Evolutionary conservation across 2,113 vertebrate genomes (phyloP), one percentile per base, ranked within the genome.

Genomic region (Argyrosomus japonicus): DNA sequence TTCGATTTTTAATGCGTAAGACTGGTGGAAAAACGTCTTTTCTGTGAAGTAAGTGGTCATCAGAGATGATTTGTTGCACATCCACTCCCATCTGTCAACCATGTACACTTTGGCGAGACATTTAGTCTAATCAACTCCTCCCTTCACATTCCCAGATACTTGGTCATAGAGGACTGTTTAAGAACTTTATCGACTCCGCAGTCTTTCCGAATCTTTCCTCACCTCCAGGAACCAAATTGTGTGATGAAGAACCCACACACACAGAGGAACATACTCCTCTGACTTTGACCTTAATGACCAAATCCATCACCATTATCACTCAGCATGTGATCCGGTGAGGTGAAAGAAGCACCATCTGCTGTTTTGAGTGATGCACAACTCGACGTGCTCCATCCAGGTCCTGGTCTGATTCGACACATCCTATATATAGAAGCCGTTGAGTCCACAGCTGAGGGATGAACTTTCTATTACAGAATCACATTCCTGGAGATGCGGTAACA

Each of bases 121-220:
- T 62, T 47, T 25, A 50, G 82, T 78, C 50, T 79, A 85, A 91
- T 91, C 89, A 75, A 6, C 19, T 84, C 80, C 77, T 89, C 68
- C 85, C 75, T 57, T 70, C 68, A 40, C 86, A 81, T 92, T 90
- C 82, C 88, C 70, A 45, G 14, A 78, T 60, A 50, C 68, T 78
- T 68, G 57, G 75, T 89, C 87, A 90, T 47, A 43, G 68, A 45
- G 36, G 62, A 50, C 23, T 56, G 40, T 68, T 82, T 14, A 75
- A 77, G 58, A 83, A 63, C 25, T 73, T 74, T 58, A 62, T 47
- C 3, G 13, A 47, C 72, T 50, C 9, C n/a, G 8, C 62, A 9
- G 18, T 17, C 17, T 70, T 68, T 75, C 65, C 1, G 5, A 54
- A 57, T 79, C 36, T 75, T 72, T 86, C 70, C 60, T 75, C 48